phyloP scores from a whole-genome alignment of 2,888 invertebrate genomes.

The Drosophila phalerata region DNA sequence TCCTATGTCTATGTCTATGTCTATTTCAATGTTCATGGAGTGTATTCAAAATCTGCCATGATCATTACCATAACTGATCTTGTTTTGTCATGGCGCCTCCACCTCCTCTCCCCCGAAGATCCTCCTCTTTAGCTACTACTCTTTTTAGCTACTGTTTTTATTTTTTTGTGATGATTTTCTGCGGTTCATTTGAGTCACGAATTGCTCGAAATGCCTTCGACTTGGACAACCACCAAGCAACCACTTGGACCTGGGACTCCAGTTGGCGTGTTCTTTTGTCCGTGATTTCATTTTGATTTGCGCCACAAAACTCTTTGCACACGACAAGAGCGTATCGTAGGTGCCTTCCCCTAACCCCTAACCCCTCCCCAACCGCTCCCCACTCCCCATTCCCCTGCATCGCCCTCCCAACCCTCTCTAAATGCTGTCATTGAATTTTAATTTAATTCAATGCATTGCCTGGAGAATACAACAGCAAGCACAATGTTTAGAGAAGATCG shows the following conservation, averaged over 20 bases:
- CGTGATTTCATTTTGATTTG: constrained; percentile 77
- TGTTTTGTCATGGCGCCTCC: constrained; percentile 71
- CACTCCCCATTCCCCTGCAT: not conserved
- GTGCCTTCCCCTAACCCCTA: constrained; percentile 42
- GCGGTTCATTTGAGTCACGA: constrained; percentile 82
- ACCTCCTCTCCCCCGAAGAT: constrained; percentile 2
- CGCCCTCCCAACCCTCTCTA: constrained; percentile 15
- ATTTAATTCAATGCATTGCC: constrained; percentile 75
- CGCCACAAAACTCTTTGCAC: constrained; percentile 66
- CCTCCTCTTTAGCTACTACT: constrained; percentile 47
- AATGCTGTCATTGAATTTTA: constrained; percentile 75
- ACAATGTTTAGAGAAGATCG: constrained; percentile 66
- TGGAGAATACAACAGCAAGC: constrained; percentile 39
- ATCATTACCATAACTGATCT: constrained; percentile 80
- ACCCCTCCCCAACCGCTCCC: constrained; percentile 1
- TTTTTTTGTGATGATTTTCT: constrained; percentile 69
- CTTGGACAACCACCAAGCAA: constrained; percentile 49
- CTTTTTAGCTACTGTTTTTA: constrained; percentile 49
- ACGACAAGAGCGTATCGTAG: constrained; percentile 75
- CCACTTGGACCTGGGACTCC: constrained; percentile 53
- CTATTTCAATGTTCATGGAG: constrained; percentile 41
- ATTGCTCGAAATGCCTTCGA: constrained; percentile 67
- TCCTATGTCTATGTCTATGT: constrained; percentile 33
- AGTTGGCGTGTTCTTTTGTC: constrained; percentile 73
- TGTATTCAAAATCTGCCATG: constrained; percentile 67